A percentile compares a stretch with the other conserved stretches of the same genome.
Conservation (phyloP, 1,140 invertebrate species). For the Cepaea nemoralis region DNA sequence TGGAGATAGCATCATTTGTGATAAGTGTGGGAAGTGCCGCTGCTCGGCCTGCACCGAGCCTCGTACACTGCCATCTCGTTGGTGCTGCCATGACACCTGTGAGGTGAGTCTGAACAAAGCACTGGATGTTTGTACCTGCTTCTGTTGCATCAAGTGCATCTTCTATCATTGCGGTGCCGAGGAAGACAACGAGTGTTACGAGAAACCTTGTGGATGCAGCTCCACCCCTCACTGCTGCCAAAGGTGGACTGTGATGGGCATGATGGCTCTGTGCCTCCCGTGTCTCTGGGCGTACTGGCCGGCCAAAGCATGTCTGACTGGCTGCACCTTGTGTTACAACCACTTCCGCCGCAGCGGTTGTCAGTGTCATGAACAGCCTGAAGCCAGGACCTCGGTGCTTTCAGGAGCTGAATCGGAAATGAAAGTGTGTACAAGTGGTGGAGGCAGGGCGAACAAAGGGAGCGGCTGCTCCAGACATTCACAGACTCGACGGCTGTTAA, state of each 20-base stretch:
- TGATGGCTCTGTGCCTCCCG: slow-evolving; percentile 83
- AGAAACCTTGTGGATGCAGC: slow-evolving; percentile 84
- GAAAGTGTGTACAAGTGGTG: neutral
- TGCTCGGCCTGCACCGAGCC: slow-evolving; percentile 89
- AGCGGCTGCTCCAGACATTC: slow-evolving; percentile 42
- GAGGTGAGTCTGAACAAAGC: slow-evolving; percentile 87
- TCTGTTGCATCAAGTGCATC: slow-evolving; percentile 91
- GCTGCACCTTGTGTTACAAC: slow-evolving; percentile 86
- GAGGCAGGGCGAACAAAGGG: neutral
- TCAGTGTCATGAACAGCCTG: slow-evolving; percentile 53
- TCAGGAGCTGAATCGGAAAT: neutral
- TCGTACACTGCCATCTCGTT: slow-evolving; percentile 84
- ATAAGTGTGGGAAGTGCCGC: slow-evolving; percentile 85
- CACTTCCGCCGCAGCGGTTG: slow-evolving; percentile 82
- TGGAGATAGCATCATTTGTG: slow-evolving; percentile 82
- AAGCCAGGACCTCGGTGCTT: slow-evolving; percentile 13
- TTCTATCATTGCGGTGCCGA: slow-evolving; percentile 92
- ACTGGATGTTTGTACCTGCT: slow-evolving; percentile 89
- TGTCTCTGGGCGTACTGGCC: slow-evolving; percentile 94
- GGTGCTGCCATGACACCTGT: slow-evolving; percentile 89
- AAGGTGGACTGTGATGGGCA: slow-evolving; percentile 87
- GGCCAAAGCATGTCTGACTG: slow-evolving; percentile 82
- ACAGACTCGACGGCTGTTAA: slow-evolving; percentile 48
- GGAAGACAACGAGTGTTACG: slow-evolving; percentile 80
- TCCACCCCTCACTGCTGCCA: slow-evolving; percentile 77